phyloP scores from a whole-genome alignment of 2,888 invertebrate genomes.

The Actias luna region DNA sequence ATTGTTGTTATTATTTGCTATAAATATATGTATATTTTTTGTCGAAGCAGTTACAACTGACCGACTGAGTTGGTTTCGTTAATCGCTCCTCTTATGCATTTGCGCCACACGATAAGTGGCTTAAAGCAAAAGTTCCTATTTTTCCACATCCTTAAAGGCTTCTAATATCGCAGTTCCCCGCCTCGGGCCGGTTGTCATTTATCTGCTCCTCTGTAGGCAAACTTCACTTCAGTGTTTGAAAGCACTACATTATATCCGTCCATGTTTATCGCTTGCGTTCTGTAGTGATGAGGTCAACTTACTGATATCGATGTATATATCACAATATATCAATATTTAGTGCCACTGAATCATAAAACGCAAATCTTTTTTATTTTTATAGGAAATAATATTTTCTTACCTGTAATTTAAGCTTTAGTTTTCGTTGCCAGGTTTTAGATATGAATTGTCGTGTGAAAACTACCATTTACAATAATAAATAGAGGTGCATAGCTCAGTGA shows the following conservation, averaged over 20 bases:
- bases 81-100: constrained; percentile 24
- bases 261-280: constrained; percentile 64
- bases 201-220: constrained; percentile 76
- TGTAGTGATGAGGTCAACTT: constrained; percentile 16
- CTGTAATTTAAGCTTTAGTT: no score
- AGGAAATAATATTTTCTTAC: not conserved
- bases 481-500: no score
- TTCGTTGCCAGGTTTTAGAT: no score
- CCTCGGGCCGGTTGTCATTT: constrained; percentile 76
- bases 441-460: no score
- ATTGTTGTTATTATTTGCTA: no score
- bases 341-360: not conserved
- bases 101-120: constrained; percentile 46
- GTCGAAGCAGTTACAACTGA: no score
- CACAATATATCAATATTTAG: constrained; percentile 9
- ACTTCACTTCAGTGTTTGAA: constrained; percentile 77
- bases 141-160: constrained; percentile 78
- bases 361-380: not conserved
- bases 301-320: no score
- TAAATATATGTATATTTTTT: no score
- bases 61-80: not conserved
- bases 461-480: no score
- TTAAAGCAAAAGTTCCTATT: constrained; percentile 75
- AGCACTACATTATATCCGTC: constrained; percentile 77
- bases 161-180: constrained; percentile 73